Evolutionary conservation across 2,797 vertebrate species (phyloP), one percentile per base, ranked within the genome.

Genomic region (Pangasius macronema): DNA sequence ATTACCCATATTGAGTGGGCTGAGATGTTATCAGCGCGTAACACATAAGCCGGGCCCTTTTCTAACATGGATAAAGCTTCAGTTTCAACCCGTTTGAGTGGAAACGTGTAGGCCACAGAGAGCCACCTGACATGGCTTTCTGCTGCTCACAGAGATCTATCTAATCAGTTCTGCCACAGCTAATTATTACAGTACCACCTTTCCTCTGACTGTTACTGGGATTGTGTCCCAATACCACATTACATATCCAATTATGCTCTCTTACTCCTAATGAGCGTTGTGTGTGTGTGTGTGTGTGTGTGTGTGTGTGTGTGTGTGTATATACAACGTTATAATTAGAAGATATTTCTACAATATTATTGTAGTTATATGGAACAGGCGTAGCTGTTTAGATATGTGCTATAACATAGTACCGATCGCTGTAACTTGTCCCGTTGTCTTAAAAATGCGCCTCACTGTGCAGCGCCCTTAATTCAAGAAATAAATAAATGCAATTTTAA

Each of bases 11-110:
- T 94, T 93, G 93, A 92, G 93, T 94, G 94, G 93, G 93, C 89
- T 91, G 92, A 90, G 95, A 96, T 96, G 91, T 93, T 95, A 96
- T 96, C 95, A 94, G 91, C 89, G 92, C 92, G 86, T 91, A 93
- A 92, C 93, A 92, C 93, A 94, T 94, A 94, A 95, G 95, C 94
- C 90, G 88, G 90, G 92, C 92, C 93, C 93, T 92, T 94, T 94
- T 95, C 93, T 93, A 93, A 89, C 89, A 90, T 90, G 94, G 95
- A 95, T 95, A 94, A 95, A 94, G 94, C 90, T 96, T 94, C 85
- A 88, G 93, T 96, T 96, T 95, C 94, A 93, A 85, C 79, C 83
- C 91, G 33, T 89, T 88, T 88, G 63, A 77, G 51, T 67, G 75
- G 49, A 75, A 89, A 88, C 27, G 30, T 88, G 86, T 87, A 87